These are phyloP conservation scores for Leucoraja erinaceus DNA, from an alignment of 2,113 vertebrate genomes.

Conservation along the genomic window DNA sequence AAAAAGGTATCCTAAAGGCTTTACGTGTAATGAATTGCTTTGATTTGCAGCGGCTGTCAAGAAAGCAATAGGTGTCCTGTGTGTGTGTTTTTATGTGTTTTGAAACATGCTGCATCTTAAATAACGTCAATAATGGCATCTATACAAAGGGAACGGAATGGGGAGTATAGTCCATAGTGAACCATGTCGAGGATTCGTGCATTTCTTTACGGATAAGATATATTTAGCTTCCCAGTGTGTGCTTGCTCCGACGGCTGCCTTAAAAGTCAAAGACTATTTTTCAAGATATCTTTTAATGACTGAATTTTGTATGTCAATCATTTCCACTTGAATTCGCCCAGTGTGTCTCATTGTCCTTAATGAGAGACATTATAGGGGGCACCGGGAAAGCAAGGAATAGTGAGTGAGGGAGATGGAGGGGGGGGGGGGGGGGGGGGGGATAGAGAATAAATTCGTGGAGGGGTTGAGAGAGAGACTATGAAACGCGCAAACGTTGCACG, in stretches of 20 bases:
- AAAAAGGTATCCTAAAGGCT: not conserved
- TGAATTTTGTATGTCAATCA: not conserved
- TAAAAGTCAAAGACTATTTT: not conserved
- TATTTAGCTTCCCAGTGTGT: not conserved
- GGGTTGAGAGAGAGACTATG: not conserved
- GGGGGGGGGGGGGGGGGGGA: not conserved
- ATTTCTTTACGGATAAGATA: not conserved
- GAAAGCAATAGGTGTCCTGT: not conserved
- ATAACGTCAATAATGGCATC: constrained; percentile 4
- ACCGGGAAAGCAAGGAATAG: not conserved
- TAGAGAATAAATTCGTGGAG: not conserved
- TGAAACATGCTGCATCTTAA: not conserved
- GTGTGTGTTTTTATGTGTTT: not conserved
- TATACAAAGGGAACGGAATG: not conserved
- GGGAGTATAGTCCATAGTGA: not conserved
- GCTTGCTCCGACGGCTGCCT: not conserved
- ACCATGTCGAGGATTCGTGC: not conserved
- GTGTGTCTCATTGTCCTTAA: not conserved
- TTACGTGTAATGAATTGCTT: not conserved
- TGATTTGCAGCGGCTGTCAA: constrained; percentile 25
- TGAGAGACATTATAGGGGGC: not conserved
- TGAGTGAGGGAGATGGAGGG: no score
- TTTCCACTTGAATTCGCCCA: no score
- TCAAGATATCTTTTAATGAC: not conserved
- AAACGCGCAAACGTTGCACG: no score